phyloP scores from a whole-genome alignment of 1,140 invertebrate genomes.

The Caenorhabditis briggsae region DNA sequence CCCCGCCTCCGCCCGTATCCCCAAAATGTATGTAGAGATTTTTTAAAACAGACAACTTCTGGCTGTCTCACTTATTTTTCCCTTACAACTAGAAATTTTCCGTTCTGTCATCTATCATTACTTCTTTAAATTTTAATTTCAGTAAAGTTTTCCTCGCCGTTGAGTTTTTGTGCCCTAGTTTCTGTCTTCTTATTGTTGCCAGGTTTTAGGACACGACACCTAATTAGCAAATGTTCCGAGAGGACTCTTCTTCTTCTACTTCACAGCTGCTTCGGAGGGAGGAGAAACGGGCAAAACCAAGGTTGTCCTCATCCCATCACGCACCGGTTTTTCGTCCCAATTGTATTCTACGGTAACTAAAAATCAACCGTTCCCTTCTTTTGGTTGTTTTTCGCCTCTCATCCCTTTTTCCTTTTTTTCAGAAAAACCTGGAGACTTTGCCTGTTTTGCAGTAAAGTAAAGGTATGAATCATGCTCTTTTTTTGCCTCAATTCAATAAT shows the following conservation, averaged over 20 bases:
- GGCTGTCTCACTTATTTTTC: conserved; percentile 11
- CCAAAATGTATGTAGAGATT: conserved; percentile 41
- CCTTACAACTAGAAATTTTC: neutral
- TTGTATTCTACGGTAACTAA: neutral
- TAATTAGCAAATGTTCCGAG: conserved; percentile 55
- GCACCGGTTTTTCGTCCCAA: neutral
- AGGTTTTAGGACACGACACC: conserved; percentile 28
- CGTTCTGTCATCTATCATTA: neutral
- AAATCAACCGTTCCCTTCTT: neutral
- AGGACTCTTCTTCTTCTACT: neutral
- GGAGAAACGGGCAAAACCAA: neutral
- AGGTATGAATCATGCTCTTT: neutral
- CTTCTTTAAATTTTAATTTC: neutral
- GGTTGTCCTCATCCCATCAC: neutral
- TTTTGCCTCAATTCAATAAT: neutral
- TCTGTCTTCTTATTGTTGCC: neutral
- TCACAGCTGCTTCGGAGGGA: neutral
- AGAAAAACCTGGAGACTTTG: neutral
- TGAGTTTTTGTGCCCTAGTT: neutral
- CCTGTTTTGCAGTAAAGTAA: conserved; percentile 11
- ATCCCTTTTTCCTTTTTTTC: neutral
- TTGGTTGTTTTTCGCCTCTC: neutral
- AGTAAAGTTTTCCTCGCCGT: no score
- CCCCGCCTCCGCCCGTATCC: neutral
- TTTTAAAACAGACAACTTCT: neutral